Conservation (phyloP, 2,797 vertebrate species). For the Lacerta bilineata region DNA sequence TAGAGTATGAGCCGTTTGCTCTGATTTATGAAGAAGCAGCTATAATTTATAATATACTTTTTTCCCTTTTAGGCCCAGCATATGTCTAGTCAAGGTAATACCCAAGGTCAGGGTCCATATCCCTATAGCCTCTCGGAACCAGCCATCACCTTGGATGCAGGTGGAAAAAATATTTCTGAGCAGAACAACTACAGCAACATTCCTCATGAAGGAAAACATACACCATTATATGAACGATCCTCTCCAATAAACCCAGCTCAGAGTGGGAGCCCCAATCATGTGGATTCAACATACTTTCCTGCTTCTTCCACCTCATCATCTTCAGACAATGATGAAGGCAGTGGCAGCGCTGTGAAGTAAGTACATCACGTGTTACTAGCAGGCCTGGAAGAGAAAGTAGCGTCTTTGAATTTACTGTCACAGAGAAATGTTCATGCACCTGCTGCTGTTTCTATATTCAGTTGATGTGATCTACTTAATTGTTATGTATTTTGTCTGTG, state of each 20-base stretch:
- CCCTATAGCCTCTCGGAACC: constrained; percentile 83
- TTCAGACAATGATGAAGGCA: constrained; percentile 91
- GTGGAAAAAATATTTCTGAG: constrained; percentile 85
- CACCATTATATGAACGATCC: constrained; percentile 92
- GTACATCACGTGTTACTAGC: constrained; percentile 59
- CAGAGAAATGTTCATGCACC: not conserved
- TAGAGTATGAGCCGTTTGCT: not conserved
- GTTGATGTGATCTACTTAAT: not conserved
- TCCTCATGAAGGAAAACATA: constrained; percentile 94
- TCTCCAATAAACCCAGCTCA: constrained; percentile 88
- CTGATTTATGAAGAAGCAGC: not conserved
- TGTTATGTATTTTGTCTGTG: too few species aligned
- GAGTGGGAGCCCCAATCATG: constrained; percentile 86
- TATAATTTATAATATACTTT: constrained; percentile 37
- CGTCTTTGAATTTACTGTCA: not conserved
- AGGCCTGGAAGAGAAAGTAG: not conserved
- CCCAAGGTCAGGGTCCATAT: constrained; percentile 82
- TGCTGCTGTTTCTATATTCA: not conserved
- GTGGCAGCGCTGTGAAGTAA: constrained; percentile 90
- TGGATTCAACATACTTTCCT: constrained; percentile 87
- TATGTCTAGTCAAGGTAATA: constrained; percentile 79
- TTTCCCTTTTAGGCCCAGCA: constrained; percentile 82
- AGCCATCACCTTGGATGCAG: constrained; percentile 80
- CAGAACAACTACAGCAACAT: constrained; percentile 92
- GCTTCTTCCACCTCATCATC: constrained; percentile 91